Conservation (phyloP, 2,797 vertebrate species). For the Acrocephalus scirpaceus region DNA sequence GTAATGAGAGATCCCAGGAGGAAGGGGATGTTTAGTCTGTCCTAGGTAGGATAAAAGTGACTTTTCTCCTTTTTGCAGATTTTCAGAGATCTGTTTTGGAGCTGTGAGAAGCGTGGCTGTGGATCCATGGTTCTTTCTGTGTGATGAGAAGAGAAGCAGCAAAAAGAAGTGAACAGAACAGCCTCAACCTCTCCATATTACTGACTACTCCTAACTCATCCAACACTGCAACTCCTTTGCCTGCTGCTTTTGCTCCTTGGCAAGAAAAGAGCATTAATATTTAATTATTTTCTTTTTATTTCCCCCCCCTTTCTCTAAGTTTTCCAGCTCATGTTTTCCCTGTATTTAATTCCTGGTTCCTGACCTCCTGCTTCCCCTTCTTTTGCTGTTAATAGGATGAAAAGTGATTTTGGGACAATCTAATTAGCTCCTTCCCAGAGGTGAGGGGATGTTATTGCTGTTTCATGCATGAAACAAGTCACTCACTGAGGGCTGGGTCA, state of each 20-base stretch:
- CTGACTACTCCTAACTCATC: background rate
- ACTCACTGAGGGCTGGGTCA: background rate
- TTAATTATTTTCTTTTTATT: background rate
- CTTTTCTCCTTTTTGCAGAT: background rate
- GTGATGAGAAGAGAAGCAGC: background rate
- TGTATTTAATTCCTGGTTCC: background rate
- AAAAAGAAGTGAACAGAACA: background rate
- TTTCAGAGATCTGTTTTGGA: background rate
- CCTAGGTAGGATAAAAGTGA: background rate
- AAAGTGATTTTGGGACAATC: background rate
- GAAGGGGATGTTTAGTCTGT: background rate
- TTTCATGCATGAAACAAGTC: background rate
- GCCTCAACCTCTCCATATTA: accelerated
- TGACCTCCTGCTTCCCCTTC: background rate
- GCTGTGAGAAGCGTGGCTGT: background rate
- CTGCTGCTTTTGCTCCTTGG: background rate
- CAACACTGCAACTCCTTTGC: background rate
- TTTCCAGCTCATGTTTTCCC: background rate
- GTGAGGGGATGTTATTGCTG: background rate
- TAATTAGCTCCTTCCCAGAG: background rate
- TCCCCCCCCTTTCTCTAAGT: background rate
- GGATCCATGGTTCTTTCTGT: background rate
- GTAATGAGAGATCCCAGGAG: background rate
- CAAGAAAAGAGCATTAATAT: background rate
- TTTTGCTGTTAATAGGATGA: background rate